Base-by-base conservation (phyloP, 1,140 invertebrate species). In the Bursaphelenchus mucronatus region DNA sequence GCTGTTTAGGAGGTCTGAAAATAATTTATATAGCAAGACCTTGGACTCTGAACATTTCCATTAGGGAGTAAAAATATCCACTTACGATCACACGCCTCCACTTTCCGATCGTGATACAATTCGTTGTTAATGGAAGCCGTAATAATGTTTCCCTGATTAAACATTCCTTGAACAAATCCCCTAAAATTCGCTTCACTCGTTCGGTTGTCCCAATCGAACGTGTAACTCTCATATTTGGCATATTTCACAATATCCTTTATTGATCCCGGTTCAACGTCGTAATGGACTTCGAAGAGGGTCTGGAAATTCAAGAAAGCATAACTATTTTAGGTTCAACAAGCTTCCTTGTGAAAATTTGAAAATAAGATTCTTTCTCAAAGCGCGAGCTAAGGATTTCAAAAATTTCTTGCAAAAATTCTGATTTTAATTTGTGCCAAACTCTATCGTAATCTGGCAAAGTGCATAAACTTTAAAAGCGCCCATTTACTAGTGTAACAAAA, bases 241-340 rank as follows among this genome's bases (percentile, higher is more conserved):
- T 59, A 7, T 59, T 59, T 59, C 11, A 44, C 13, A 11, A 44
- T 44, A 44, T 59, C 57, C 5, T 30, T 30, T 39, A 59, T 59
- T 17, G 45, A 39, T n/a, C 57, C 57, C 2, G 41, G 41, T 44
- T 13, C 10, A 30, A 44, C 57, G 17, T 59, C 57, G 57, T 59
- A 59, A 39, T 59, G 57, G 10, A 59, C 13, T 59, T 59, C 57
- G 40, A 59, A 44, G 21, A 59, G 57, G 13, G 57, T 59, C 53
- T 55, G 19, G 30, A 55, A 21, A 50, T 47, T 47, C 11, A 50
- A 50, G 15, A 19, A 50, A 50, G n/a, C 11, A n/a, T n/a, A 47
- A 47, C 9, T 54, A n/a, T n/a, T n/a, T n/a, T n/a, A n/a, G n/a
- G n/a, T 30, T 30, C 30, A 3, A 30, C 30, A 30, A 30, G 30